Base-by-base conservation (phyloP, 2,888 invertebrate genomes). In the Halocaridina rubra region DNA sequence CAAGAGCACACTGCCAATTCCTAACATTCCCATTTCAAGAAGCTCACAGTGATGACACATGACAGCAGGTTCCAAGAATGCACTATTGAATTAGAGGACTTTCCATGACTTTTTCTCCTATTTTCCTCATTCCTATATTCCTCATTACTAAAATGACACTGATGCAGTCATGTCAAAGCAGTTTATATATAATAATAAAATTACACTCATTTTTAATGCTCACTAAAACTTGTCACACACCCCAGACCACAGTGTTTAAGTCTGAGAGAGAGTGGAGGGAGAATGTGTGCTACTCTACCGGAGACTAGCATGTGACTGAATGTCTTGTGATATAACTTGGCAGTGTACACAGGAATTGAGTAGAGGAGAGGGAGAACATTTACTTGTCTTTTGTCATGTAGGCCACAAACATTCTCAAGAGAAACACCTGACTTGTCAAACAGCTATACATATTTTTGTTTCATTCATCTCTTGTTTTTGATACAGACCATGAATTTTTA, bases 301-400 rank as follows among this genome's bases (percentile, higher is more conserved):
- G 53, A 16, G 19, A 10, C 53, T 27, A 69, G 5, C 19, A n/a
- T 27, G 30, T 30, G 29, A 69, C 69, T 69, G 69, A 27, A 7
- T 33, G 33, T 33, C 71, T 71, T 19, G 33, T 71, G 71, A 71
- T 33, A 33, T 33, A 71, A 71, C 30, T 71, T 71, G 71, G 71
- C 71, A 71, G 24, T 19, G 5, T 5, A 59, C 5, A 13, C 64
- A 5, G 5, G 3, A 22, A n/a, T n/a, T n/a, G n/a, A n/a, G n/a
- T n/a, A n/a, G n/a, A n/a, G n/a, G n/a, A n/a, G n/a, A n/a, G n/a
- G n/a, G n/a, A n/a, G n/a, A n/a, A n/a, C n/a, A n/a, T n/a, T n/a
- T n/a, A n/a, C n/a, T n/a, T n/a, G n/a, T n/a, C n/a, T n/a, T n/a
- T n/a, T n/a, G n/a, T n/a, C n/a, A 24, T 19, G 64, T 46, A 46